These are phyloP conservation scores for Lacanobia wlatinum DNA, from an alignment of 2,888 invertebrate genomes.

Conservation along the genomic window DNA sequence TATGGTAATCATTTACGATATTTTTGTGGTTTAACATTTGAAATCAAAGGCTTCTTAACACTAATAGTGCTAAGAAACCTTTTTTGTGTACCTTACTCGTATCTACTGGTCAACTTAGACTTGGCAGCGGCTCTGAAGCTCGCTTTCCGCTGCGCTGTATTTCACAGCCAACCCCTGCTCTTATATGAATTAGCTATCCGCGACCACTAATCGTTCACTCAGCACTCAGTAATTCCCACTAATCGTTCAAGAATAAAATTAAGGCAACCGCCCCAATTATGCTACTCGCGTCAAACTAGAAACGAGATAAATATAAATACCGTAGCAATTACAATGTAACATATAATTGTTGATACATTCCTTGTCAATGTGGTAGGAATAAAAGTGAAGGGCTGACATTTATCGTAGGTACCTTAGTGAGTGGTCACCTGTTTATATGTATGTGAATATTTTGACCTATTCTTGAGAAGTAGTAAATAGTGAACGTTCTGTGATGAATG, in stretches of 20 bases:
- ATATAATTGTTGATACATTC: conserved; percentile 31
- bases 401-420: conserved; percentile 21
- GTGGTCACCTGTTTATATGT: conserved; percentile 26
- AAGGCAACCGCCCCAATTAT: conserved; percentile 43
- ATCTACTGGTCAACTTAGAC: too few species aligned
- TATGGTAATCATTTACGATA: too few species aligned
- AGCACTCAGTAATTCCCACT: neutral
- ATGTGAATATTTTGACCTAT: conserved; percentile 36
- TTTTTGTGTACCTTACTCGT: too few species aligned
- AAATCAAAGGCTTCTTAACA: too few species aligned
- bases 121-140: too few species aligned
- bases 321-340: conserved; percentile 52
- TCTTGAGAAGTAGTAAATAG: neutral
- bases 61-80: too few species aligned
- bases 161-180: too few species aligned
- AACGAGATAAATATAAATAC: conserved; percentile 62
- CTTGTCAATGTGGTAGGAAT: conserved; percentile 21
- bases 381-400: conserved; percentile 56
- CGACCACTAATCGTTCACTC: too few species aligned
- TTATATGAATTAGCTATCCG: too few species aligned
- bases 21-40: too few species aligned
- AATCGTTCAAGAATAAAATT: conserved; percentile 14
- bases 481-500: conserved; percentile 19
- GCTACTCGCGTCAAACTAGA: conserved; percentile 14
- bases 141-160: too few species aligned